A percentile compares a stretch with the other conserved stretches of the same genome.
Evolutionary conservation across 2,888 invertebrate genomes (phyloP).

Genomic region (Aphidius colemani): DNA sequence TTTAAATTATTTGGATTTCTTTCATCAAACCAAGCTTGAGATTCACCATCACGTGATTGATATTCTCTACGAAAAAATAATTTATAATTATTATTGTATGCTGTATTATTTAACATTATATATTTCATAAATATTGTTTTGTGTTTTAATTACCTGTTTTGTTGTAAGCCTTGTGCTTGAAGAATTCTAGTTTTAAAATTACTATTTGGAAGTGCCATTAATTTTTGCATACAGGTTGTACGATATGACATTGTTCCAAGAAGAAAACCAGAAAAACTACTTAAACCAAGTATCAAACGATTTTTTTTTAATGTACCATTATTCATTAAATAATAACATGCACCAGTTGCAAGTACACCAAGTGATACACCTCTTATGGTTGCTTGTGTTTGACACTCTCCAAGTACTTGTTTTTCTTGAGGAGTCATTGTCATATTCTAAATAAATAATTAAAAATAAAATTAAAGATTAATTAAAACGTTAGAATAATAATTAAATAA

Average conservation of each 20-base stretch:
- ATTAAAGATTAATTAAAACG: too few species aligned
- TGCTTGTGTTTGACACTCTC: conserved; percentile 23
- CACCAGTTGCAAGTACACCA: conserved; percentile 1
- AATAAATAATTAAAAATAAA: neutral
- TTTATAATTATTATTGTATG: neutral
- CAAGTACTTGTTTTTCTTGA: conserved; percentile 18
- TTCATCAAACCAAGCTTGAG: conserved; percentile 16
- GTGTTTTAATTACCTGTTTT: conserved; percentile 8
- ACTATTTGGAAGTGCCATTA: conserved; percentile 23
- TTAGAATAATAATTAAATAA: too few species aligned
- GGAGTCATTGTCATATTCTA: conserved; percentile 14
- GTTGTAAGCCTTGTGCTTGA: conserved; percentile 17
- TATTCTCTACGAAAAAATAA: conserved; percentile 4
- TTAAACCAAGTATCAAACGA: neutral
- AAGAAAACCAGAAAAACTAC: conserved; percentile 17
- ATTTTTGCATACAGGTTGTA: conserved; percentile 22
- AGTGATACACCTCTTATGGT: conserved; percentile 18
- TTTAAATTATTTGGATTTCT: neutral
- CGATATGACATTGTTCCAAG: conserved; percentile 23
- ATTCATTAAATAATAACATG: conserved; percentile 19
- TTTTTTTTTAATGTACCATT: conserved; percentile 11
- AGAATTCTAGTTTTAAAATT: conserved; percentile 23
- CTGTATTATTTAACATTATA: neutral
- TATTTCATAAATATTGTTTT: neutral
- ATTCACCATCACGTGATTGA: conserved; percentile 15